Evolutionary conservation across 2,797 vertebrate genomes (phyloP).

Genomic region (Propithecus perrieri): DNA sequence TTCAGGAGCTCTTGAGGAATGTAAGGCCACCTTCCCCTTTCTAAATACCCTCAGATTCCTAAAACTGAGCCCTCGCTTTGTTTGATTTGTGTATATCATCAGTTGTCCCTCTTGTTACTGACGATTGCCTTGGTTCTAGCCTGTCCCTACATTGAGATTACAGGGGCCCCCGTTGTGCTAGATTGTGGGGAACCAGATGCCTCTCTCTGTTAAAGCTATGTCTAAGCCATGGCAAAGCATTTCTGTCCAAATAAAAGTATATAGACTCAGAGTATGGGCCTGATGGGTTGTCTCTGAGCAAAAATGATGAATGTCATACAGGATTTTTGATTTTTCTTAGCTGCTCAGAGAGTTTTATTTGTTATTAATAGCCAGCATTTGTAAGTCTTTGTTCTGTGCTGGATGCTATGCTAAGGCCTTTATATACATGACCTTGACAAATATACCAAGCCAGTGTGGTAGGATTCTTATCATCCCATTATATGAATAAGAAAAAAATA

Average conservation of each 20-base stretch:
- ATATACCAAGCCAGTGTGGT: not conserved
- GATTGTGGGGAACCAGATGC: not conserved
- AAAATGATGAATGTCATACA: not conserved
- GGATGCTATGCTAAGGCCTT: not conserved
- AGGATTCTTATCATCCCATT: not conserved
- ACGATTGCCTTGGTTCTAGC: not conserved
- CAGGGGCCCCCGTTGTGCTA: not conserved
- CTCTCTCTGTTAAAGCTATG: not conserved
- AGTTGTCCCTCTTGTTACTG: not conserved
- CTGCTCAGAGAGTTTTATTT: not conserved
- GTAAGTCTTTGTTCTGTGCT: not conserved
- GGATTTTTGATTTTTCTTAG: not conserved
- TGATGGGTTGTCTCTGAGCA: not conserved
- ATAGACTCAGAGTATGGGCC: not conserved
- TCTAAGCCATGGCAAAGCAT: not conserved
- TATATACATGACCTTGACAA: not conserved
- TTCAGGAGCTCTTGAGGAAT: not conserved
- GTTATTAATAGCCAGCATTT: not conserved
- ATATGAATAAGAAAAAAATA: not conserved
- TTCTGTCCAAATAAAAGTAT: conserved; percentile 13
- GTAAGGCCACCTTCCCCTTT: not conserved
- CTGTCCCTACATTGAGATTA: not conserved
- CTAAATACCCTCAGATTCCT: not conserved
- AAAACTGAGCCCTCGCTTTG: not conserved
- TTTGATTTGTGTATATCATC: not conserved